Base-by-base conservation (phyloP, 2,113 vertebrate species). In the Toxostoma redivivum region DNA sequence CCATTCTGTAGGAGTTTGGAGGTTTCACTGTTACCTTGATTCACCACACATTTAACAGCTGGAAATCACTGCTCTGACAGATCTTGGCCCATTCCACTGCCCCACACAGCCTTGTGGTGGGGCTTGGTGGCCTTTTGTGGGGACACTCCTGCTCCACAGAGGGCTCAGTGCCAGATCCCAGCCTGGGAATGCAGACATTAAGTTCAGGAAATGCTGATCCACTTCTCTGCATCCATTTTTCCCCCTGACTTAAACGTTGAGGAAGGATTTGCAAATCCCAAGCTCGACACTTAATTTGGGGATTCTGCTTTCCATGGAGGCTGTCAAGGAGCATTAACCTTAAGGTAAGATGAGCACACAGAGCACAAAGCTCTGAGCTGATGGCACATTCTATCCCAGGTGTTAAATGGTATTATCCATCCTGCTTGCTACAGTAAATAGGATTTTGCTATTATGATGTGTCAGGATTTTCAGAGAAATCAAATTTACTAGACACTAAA, bases 391-490 rank as follows among this genome's bases (percentile, higher is more conserved):
- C 97, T 96, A 83, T 96, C 89, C 95, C 96, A 96, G 97, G 98
- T 98, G 98, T 98, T 98, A 98, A 98, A 98, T 98, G 97, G 98
- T 94, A 98, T 98, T 98, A 98, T 97, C 97, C 97, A 72, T 97
- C 97, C 97, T 93, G 95, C 97, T 97, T 97, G 97, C 97, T 97
- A 81, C 97, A 98, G 97, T 98, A 98, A 98, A 98, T 98, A 98
- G 98, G 98, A 98, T 98, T 98, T 98, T 60, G 85, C 97, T 97
- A 98, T 98, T 98, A 98, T 98, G 98, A 98, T 98, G 98, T 98
- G 98, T 98, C 98, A 98, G 98, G 98, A 97, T 98, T 98, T 98
- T 97, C 97, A 92, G 95, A 73, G 94, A 98, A 98, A 98, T 98
- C 98, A 98, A 97, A 98, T 98, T 98, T 98, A 88, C 97, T 95